A percentile compares a stretch with the other conserved stretches of the same genome.
Conservation (phyloP, 2,113 vertebrate species). For the Gadus macrocephalus region DNA sequence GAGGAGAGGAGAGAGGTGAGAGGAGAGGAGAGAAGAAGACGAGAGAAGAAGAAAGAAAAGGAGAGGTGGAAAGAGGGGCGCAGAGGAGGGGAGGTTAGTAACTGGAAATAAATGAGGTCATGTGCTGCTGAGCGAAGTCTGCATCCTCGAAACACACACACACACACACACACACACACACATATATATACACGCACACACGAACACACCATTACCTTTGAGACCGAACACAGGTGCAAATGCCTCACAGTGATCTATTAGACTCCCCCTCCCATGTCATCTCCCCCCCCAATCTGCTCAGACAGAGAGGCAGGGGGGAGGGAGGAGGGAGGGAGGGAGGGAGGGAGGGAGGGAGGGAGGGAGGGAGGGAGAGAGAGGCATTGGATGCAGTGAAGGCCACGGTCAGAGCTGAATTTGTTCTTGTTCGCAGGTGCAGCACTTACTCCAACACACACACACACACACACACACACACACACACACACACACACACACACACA, state of each 20-base stretch:
- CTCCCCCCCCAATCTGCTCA: slow-evolving; percentile 32
- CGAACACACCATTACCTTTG: slow-evolving; percentile 19
- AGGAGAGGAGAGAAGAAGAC: neutral
- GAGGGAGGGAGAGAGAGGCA: slow-evolving; percentile 12
- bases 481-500: too few species aligned
- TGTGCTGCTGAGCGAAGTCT: slow-evolving; percentile 53
- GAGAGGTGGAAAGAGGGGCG: neutral
- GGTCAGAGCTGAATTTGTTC: too few species aligned
- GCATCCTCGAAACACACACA: slow-evolving; percentile 35
- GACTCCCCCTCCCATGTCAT: slow-evolving; percentile 46
- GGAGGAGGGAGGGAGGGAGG: slow-evolving; percentile 6
- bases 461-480: too few species aligned
- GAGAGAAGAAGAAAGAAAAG: slow-evolving; percentile 26
- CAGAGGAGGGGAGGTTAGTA: neutral
- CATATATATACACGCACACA: neutral
- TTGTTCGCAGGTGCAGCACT: too few species aligned
- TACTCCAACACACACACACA: neutral
- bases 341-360: slow-evolving; percentile 7
- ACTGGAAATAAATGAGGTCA: slow-evolving; percentile 56
- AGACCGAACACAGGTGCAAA: slow-evolving; percentile 70
- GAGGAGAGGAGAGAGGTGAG: neutral
- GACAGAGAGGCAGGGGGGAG: slow-evolving; percentile 5
- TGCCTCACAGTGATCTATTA: slow-evolving; percentile 68
- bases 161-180: slow-evolving; percentile 23
- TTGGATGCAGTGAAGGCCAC: too few species aligned